phyloP scores from a whole-genome alignment of 1,140 invertebrate genomes.

The Bombus picipes region DNA sequence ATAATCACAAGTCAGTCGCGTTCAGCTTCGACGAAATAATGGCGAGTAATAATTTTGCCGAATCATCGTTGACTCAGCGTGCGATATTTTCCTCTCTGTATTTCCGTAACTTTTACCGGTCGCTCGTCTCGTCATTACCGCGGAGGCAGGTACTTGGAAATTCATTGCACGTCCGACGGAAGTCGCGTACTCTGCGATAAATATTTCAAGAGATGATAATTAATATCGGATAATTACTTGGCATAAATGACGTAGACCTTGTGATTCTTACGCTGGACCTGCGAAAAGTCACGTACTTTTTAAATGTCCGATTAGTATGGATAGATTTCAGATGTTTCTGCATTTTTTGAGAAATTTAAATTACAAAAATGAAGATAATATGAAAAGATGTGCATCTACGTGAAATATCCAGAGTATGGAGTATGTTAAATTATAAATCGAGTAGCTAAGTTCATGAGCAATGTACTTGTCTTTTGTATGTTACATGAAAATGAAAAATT shows the following conservation, averaged over 20 bases:
- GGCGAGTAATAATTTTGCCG: constrained; percentile 36
- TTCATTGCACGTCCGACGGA: constrained; percentile 53
- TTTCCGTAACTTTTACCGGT: constrained; percentile 32
- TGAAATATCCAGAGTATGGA: too few species aligned
- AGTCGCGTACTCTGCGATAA: constrained; percentile 38
- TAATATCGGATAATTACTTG: constrained; percentile 12
- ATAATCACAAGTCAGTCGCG: background rate
- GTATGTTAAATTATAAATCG: too few species aligned
- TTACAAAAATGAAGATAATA: too few species aligned
- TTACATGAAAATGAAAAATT: too few species aligned
- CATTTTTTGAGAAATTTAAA: background rate
- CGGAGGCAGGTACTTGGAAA: constrained; percentile 33
- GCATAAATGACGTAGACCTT: background rate
- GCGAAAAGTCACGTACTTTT: background rate
- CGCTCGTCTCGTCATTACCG: constrained; percentile 5
- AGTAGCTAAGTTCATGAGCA: too few species aligned
- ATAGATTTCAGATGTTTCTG: background rate
- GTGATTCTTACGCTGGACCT: background rate
- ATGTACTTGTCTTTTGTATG: too few species aligned
- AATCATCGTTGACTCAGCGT: constrained; percentile 55
- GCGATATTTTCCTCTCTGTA: constrained; percentile 37
- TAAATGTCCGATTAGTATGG: background rate
- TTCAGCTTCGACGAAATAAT: background rate
- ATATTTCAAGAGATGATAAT: constrained; percentile 54
- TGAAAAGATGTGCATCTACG: too few species aligned